phyloP scores from a whole-genome alignment of 2,113 vertebrate genomes.

The Sarotherodon lohbergeri region DNA sequence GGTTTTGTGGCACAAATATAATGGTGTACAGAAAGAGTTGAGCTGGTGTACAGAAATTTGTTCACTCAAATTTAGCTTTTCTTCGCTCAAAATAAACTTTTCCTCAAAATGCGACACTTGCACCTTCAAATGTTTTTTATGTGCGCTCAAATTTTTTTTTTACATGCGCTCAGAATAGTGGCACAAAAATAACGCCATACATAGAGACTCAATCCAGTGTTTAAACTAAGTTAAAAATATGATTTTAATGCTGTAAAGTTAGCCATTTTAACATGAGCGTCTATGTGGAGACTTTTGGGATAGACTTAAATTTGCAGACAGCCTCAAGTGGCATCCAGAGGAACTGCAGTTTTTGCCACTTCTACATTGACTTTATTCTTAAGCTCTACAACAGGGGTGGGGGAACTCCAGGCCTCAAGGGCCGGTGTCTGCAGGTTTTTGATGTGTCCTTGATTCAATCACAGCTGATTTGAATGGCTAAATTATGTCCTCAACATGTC shows the following conservation, averaged over 20 bases:
- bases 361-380: background rate
- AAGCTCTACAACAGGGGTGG: no score
- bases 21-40: no score
- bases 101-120: no score
- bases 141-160: no score
- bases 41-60: no score
- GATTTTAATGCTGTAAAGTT: background rate
- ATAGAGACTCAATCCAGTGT: background rate
- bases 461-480: background rate
- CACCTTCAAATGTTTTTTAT: no score
- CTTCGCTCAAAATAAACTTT: no score
- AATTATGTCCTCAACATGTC: background rate
- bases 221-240: background rate
- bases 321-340: background rate
- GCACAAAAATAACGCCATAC: no score
- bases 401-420: background rate
- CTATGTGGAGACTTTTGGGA: background rate
- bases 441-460: background rate
- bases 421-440: fast-evolving
- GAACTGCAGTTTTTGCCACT: background rate
- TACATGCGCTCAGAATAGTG: no score
- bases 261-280: background rate
- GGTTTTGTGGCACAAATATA: no score
- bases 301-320: background rate
- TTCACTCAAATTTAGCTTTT: no score